A percentile compares a stretch with the other conserved stretches of the same genome.
Conservation (phyloP, 1,140 invertebrate species). For the Dendroctonus ponderosae region DNA sequence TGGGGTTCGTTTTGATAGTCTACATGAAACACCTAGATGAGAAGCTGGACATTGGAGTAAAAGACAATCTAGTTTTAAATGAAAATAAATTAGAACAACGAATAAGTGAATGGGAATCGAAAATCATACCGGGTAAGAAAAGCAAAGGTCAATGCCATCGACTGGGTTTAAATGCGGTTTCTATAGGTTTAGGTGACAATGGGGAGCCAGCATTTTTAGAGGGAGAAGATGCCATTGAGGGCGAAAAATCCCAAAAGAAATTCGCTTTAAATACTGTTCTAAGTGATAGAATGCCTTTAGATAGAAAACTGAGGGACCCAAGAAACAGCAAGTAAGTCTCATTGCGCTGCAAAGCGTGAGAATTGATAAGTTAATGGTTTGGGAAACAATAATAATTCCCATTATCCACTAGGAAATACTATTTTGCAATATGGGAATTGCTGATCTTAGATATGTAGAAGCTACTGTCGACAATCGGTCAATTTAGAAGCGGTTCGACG, state of each 20-base stretch:
- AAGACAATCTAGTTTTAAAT: slow-evolving; percentile 22
- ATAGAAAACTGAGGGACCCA: slow-evolving; percentile 57
- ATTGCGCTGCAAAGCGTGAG: neutral
- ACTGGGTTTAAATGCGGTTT: slow-evolving; percentile 48
- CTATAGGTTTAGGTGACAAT: slow-evolving; percentile 62
- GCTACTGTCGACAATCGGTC: no score
- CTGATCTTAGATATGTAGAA: no score
- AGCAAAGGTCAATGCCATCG: slow-evolving; percentile 10
- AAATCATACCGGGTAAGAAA: slow-evolving; percentile 46
- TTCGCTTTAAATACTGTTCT: slow-evolving; percentile 81
- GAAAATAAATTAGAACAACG: slow-evolving; percentile 27
- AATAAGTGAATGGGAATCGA: slow-evolving; percentile 47
- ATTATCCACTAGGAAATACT: neutral
- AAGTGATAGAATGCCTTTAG: slow-evolving; percentile 77
- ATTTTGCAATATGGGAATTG: no score
- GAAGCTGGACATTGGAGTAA: neutral
- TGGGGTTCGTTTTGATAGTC: slow-evolving; percentile 30
- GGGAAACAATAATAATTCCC: neutral
- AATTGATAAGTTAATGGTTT: no score
- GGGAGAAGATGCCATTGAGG: slow-evolving; percentile 58
- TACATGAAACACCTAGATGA: slow-evolving; percentile 26
- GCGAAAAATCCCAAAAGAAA: slow-evolving; percentile 66
- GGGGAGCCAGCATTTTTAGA: slow-evolving; percentile 62
- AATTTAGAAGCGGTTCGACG: no score
- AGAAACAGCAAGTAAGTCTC: slow-evolving; percentile 41